Conservation (phyloP, 2,888 invertebrate genomes). For the Agriopis marginaria region DNA sequence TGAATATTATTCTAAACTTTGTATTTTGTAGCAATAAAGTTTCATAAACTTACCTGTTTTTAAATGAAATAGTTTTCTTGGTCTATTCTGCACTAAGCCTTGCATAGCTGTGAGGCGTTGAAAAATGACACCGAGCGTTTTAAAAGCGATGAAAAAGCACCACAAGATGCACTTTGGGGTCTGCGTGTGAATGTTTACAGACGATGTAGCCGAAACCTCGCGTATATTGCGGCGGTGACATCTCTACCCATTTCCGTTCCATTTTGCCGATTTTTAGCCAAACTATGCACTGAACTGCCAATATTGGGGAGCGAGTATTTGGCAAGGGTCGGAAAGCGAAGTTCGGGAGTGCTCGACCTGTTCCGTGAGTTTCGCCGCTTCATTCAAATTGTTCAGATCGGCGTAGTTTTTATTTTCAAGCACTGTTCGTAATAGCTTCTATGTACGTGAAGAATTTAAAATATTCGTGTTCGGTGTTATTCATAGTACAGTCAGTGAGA, state of each 20-base stretch:
- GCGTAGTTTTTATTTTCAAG: slow-evolving; percentile 22
- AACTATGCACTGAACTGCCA: slow-evolving; percentile 61
- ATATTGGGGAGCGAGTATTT: slow-evolving; percentile 68
- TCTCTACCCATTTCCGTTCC: slow-evolving; percentile 68
- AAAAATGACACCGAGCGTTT: slow-evolving; percentile 55
- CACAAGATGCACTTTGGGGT: slow-evolving; percentile 58
- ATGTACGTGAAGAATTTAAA: slow-evolving; percentile 7
- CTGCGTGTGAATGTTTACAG: slow-evolving; percentile 64
- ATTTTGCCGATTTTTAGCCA: slow-evolving; percentile 69
- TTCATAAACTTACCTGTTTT: no score
- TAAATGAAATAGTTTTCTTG: no score
- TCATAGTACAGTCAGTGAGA: slow-evolving; percentile 9
- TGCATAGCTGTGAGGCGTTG: slow-evolving; percentile 32
- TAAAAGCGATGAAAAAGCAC: slow-evolving; percentile 58
- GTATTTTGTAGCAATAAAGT: no score
- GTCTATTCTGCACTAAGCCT: slow-evolving; percentile 2
- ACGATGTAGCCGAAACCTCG: slow-evolving; percentile 47
- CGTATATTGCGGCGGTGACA: slow-evolving; percentile 68
- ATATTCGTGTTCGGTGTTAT: slow-evolving; percentile 20
- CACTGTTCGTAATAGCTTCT: slow-evolving; percentile 9
- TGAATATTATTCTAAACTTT: no score
- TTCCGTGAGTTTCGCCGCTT: slow-evolving; percentile 17
- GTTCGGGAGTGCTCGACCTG: slow-evolving; percentile 32
- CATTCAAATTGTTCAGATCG: slow-evolving; percentile 34
- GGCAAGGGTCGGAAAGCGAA: slow-evolving; percentile 52